A percentile compares a stretch with the other conserved stretches of the same genome.
phyloP scores from a whole-genome alignment of 2,113 vertebrate genomes.

The Caranx melampygus region DNA sequence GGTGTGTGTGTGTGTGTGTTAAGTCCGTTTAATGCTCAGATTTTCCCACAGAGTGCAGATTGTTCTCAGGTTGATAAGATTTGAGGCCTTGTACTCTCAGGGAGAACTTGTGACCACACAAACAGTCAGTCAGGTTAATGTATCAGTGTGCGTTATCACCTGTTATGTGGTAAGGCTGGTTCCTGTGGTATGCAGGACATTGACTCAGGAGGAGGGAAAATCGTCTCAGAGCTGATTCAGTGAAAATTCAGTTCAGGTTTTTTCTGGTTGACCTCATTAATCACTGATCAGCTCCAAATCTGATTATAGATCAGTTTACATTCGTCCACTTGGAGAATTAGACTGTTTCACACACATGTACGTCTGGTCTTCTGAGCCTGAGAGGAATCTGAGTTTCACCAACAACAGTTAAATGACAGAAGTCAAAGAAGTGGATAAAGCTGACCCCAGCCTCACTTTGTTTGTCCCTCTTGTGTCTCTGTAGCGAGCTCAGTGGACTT shows the following conservation, averaged over 20 bases:
- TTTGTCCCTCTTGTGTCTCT: slow-evolving; percentile 28
- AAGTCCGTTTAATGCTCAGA: slow-evolving; percentile 46
- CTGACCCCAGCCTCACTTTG: not conserved
- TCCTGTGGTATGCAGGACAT: slow-evolving; percentile 41
- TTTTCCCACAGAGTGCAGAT: slow-evolving; percentile 54
- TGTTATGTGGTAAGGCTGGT: slow-evolving; percentile 60
- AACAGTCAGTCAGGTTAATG: slow-evolving; percentile 58
- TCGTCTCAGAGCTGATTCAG: not conserved
- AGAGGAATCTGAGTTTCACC: no score
- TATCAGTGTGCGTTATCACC: slow-evolving; percentile 67
- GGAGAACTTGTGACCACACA: slow-evolving; percentile 28
- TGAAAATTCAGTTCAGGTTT: not conserved
- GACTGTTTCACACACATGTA: no score
- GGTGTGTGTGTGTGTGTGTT: slow-evolving; percentile 12
- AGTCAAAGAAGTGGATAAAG: no score
- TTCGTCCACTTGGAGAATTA: no score
- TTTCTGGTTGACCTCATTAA: not conserved
- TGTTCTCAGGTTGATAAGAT: slow-evolving; percentile 64
- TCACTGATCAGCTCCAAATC: slow-evolving; percentile 5
- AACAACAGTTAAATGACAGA: no score
- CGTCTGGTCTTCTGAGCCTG: no score
- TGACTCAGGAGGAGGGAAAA: not conserved
- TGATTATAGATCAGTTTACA: slow-evolving; percentile 7
- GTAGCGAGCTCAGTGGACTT: slow-evolving; percentile 82
- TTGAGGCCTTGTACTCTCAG: slow-evolving; percentile 3